phyloP scores from a whole-genome alignment of 2,888 invertebrate species.

The Hyles lineata region DNA sequence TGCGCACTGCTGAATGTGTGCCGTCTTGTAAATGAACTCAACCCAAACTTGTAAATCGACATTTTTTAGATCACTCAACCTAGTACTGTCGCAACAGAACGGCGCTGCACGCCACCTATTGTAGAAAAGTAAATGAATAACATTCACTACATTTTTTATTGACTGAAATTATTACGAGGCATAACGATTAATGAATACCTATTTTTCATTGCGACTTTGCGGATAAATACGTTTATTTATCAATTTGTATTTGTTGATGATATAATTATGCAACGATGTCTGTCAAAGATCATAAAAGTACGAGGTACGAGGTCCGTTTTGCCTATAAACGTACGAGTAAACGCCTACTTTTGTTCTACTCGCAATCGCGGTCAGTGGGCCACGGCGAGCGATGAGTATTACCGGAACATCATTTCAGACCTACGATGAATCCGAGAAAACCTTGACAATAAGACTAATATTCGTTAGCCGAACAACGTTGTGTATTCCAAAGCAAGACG shows the following conservation, averaged over 20 bases:
- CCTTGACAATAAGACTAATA: conserved; percentile 48
- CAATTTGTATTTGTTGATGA: too few species aligned
- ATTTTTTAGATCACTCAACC: conserved; percentile 21
- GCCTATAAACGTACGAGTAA: conserved; percentile 57
- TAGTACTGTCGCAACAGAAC: conserved; percentile 1
- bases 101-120: conserved; percentile 5
- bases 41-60: conserved; percentile 22
- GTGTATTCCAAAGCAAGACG: not conserved
- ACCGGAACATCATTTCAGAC: conserved; percentile 65
- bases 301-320: conserved; percentile 42
- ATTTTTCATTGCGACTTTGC: not conserved
- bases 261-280: not conserved
- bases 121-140: conserved; percentile 13
- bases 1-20: not conserved
- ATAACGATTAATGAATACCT: not conserved
- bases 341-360: conserved; percentile 66
- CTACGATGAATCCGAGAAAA: conserved; percentile 52
- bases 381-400: conserved; percentile 72
- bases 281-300: not conserved
- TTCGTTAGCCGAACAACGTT: not conserved
- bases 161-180: conserved; percentile 28
- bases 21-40: conserved; percentile 19
- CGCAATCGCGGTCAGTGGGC: conserved; percentile 78
- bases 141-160: conserved; percentile 1
- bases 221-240: not conserved